Evolutionary conservation across 1,140 invertebrate species (phyloP), one percentile per base, ranked within the genome.

Genomic region (Archivesica marissinica): DNA sequence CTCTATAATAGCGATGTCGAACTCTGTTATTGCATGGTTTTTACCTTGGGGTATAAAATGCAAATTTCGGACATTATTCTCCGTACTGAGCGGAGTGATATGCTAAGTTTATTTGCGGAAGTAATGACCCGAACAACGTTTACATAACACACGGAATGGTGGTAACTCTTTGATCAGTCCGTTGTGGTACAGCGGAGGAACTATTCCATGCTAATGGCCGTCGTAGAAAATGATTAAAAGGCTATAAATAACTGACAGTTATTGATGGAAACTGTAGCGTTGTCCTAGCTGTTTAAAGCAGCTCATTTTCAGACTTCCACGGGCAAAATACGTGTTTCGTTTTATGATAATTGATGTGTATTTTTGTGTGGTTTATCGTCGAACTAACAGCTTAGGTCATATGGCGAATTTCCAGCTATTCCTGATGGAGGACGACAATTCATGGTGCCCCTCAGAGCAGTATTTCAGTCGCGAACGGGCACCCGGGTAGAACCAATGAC

Each of bases 1-100:
- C 25, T 33, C 41, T 23, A 20, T 72, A 47, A 72, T 44, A 44
- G 30, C 28, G 39, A 17, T 47, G 35, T 72, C 68, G 68, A 72
- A 44, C 28, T 47, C 11, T 72, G 50, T 50, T 44, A 72, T 7
- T 3, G 68, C 68, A 0, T 13, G n/a, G 41, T 25, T 47, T n/a
- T 33, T 44, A 72, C 44, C 68, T 72, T 72, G 15, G 68, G 68
- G 68, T 72, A 72, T 72, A 50, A 72, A 72, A 72, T 72, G 68
- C 68, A 72, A 72, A 72, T 72, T n/a, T 72, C 41, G 68, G 68
- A 72, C 30, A 72, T 72, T 50, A 28, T 72, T 72, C 50, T 30
- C 28, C 23, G 35, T 72, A 44, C 33, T 72, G 39, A 20, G 28
- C n/a, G 39, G 38, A 30, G 41, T 2, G 41, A 47, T 47, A 47